These are phyloP conservation scores for Mesorhabditis spiculigera DNA, from an alignment of 2,888 invertebrate species.

Conservation along the genomic window DNA sequence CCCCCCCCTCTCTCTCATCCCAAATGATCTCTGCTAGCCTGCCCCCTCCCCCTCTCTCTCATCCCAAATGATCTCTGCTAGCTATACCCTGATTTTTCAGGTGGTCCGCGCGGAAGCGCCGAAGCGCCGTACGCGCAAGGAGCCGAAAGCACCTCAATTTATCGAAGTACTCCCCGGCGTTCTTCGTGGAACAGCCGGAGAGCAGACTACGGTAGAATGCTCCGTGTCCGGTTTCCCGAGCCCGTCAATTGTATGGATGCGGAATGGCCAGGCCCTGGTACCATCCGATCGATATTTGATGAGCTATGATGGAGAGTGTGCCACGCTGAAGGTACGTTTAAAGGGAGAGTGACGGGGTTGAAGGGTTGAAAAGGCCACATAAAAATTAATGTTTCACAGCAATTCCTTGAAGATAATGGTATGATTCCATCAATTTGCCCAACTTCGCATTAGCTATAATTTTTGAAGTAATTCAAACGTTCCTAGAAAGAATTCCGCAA, in stretches of 20 bases:
- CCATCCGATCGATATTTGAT: slow-evolving; percentile 47
- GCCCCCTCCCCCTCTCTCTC: too few relatives aligned
- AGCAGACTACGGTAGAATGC: slow-evolving; percentile 52
- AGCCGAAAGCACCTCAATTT: slow-evolving; percentile 43
- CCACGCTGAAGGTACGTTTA: slow-evolving; percentile 44
- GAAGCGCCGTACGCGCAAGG: slow-evolving; percentile 33
- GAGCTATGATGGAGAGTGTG: slow-evolving; percentile 57
- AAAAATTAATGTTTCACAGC: too few relatives aligned
- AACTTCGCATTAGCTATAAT: too few relatives aligned
- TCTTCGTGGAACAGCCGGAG: slow-evolving; percentile 34
- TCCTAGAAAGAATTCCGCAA: too few relatives aligned
- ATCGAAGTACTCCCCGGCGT: slow-evolving; percentile 53
- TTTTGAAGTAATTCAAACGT: too few relatives aligned
- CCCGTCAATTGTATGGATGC: slow-evolving; percentile 50
- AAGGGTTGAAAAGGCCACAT: too few relatives aligned
- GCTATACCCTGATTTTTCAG: neutral
- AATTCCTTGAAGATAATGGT: too few relatives aligned
- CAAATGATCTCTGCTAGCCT: too few relatives aligned
- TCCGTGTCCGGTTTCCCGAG: slow-evolving; percentile 50
- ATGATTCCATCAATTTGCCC: too few relatives aligned
- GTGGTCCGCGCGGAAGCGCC: slow-evolving; percentile 21
- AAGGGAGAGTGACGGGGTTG: too few relatives aligned
- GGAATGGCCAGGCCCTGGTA: slow-evolving; percentile 45
- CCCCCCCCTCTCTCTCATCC: too few relatives aligned
- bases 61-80: too few relatives aligned